Percentiles rank a stretch among this genome's conserved stretches.
Evolutionary conservation across 2,888 invertebrate species (phyloP).

Genomic region (Sialis fuliginosa): DNA sequence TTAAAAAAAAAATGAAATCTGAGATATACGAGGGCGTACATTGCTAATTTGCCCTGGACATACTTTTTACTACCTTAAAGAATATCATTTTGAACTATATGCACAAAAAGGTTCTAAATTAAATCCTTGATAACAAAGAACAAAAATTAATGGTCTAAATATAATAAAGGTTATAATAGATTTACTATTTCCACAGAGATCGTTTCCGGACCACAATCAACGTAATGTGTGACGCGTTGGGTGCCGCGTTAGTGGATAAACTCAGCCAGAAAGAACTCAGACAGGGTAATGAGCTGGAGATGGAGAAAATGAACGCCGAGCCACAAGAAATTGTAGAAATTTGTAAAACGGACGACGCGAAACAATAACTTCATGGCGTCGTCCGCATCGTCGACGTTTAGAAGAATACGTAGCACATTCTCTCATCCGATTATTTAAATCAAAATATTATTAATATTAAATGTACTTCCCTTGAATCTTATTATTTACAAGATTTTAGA

Average conservation of each 20-base stretch:
- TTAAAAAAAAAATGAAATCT: no score
- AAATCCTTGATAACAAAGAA: not conserved
- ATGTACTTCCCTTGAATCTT: no score
- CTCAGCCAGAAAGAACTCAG: constrained; percentile 59
- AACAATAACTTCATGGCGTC: not conserved
- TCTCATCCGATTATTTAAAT: no score
- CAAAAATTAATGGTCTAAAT: not conserved
- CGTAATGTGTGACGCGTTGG: constrained; percentile 88
- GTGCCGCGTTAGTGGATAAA: constrained; percentile 79
- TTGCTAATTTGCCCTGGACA: no score
- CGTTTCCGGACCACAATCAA: constrained; percentile 81
- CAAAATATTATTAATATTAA: no score
- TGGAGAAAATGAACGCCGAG: constrained; percentile 28
- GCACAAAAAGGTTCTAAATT: no score
- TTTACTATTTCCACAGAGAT: constrained; percentile 38
- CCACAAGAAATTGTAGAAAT: constrained; percentile 48
- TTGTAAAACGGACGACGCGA: constrained; percentile 17
- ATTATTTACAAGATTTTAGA: no score
- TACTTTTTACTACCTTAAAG: no score
- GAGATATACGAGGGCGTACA: no score
- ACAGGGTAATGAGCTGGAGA: constrained; percentile 21
- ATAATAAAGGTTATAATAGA: not conserved
- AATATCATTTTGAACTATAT: no score
- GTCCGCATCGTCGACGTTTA: no score
- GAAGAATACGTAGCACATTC: no score